Conservation (phyloP, 2,113 vertebrate genomes). For the Manacus vitellinus region DNA sequence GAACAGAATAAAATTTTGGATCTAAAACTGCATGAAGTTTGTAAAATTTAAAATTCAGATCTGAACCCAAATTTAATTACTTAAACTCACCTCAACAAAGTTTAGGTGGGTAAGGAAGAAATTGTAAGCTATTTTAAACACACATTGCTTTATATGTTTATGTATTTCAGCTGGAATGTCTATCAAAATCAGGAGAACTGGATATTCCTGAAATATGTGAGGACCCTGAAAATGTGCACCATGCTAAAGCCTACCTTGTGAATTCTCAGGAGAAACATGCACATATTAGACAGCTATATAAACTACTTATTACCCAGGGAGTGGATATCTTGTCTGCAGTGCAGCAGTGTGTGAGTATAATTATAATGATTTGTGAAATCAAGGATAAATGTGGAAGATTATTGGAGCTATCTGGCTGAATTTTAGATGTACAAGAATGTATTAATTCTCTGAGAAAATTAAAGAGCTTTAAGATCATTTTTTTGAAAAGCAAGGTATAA, state of each 20-base stretch:
- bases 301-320: constrained; percentile 75
- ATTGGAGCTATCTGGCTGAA: neutral
- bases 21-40: neutral
- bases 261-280: constrained; percentile 72
- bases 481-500: neutral
- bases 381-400: neutral
- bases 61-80: neutral
- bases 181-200: constrained; percentile 74
- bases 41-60: neutral
- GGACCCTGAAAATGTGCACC: constrained; percentile 30
- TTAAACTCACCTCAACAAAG: neutral
- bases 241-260: constrained; percentile 61
- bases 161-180: constrained; percentile 69
- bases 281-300: constrained; percentile 74
- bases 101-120: neutral
- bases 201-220: constrained; percentile 47
- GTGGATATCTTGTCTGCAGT: constrained; percentile 80
- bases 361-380: neutral
- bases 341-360: constrained; percentile 77
- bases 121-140: neutral
- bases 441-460: neutral
- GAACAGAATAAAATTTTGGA: neutral
- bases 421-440: neutral
- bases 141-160: neutral
- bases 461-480: neutral